Conservation (phyloP, 1,140 invertebrate species). For the Drosophila baimaii region DNA sequence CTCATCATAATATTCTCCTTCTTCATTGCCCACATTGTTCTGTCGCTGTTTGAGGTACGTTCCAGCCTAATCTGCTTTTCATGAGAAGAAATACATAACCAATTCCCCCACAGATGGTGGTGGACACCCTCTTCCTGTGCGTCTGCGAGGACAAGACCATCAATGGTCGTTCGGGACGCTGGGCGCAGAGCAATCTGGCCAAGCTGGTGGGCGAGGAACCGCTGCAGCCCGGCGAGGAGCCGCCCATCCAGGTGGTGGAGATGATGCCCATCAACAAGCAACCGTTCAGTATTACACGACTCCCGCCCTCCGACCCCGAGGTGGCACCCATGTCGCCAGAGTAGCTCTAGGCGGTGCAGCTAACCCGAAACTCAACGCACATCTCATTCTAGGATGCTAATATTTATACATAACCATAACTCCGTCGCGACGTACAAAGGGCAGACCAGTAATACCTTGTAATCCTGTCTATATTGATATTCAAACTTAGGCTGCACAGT, state of each 20-base stretch:
- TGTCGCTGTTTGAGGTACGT: slow-evolving; percentile 96
- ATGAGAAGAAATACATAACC: background rate
- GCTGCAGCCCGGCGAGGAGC: slow-evolving; percentile 77
- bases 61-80: background rate
- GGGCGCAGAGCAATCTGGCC: slow-evolving; percentile 87
- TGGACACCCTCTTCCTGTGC: slow-evolving; percentile 97
- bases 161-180: slow-evolving; percentile 87
- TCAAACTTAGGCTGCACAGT: slow-evolving; percentile 56
- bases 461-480: slow-evolving; percentile 48
- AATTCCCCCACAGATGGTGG: slow-evolving; percentile 90
- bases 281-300: slow-evolving; percentile 78
- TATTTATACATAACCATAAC: slow-evolving; percentile 48
- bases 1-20: slow-evolving; percentile 95
- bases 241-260: slow-evolving; percentile 77
- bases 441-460: slow-evolving; percentile 27
- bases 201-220: slow-evolving; percentile 86
- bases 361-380: slow-evolving; percentile 61
- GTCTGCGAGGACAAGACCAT: slow-evolving; percentile 93
- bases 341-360: slow-evolving; percentile 21
- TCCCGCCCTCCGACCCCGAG: slow-evolving; percentile 60
- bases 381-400: slow-evolving; percentile 52
- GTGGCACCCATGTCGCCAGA: slow-evolving; percentile 68
- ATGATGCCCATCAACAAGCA: slow-evolving; percentile 84
- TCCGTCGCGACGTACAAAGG: slow-evolving; percentile 53
- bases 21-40: slow-evolving; percentile 96